Evolutionary conservation across 2,797 vertebrate genomes (phyloP).

Genomic region (Pithecia hirsuta): DNA sequence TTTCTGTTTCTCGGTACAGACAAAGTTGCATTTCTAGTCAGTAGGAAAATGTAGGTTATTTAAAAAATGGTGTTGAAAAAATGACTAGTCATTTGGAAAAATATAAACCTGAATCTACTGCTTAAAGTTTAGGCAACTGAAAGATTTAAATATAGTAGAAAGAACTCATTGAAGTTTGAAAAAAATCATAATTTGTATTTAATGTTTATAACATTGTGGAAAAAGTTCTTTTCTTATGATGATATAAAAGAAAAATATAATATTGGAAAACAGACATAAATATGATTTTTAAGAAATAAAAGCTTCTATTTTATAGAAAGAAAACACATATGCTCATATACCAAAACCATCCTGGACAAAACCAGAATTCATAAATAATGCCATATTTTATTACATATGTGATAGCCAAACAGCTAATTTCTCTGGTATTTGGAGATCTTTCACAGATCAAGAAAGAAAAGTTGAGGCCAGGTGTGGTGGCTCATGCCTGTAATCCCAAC

Average conservation of each 20-base stretch:
- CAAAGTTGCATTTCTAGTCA: not conserved
- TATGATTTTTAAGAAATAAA: not conserved
- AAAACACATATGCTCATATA: not conserved
- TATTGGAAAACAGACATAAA: not conserved
- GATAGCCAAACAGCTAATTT: not conserved
- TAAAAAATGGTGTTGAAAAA: not conserved
- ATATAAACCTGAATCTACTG: not conserved
- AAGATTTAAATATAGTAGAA: not conserved
- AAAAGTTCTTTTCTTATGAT: not conserved
- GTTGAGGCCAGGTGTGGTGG: too few species aligned
- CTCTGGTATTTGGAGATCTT: not conserved
- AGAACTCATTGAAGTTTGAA: not conserved
- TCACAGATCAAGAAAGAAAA: not conserved
- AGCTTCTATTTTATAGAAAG: not conserved
- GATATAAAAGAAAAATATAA: not conserved
- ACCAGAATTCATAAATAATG: not conserved
- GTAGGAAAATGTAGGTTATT: not conserved
- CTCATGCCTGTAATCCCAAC: too few species aligned
- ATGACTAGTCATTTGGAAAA: not conserved
- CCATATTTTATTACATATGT: not conserved
- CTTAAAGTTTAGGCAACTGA: not conserved
- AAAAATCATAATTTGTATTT: not conserved
- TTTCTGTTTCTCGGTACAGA: not conserved
- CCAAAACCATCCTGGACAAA: not conserved
- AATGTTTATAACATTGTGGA: not conserved